Evolutionary conservation across 2,888 invertebrate species (phyloP), one percentile per base, ranked within the genome.

Genomic region (Stenotaenia linearis): DNA sequence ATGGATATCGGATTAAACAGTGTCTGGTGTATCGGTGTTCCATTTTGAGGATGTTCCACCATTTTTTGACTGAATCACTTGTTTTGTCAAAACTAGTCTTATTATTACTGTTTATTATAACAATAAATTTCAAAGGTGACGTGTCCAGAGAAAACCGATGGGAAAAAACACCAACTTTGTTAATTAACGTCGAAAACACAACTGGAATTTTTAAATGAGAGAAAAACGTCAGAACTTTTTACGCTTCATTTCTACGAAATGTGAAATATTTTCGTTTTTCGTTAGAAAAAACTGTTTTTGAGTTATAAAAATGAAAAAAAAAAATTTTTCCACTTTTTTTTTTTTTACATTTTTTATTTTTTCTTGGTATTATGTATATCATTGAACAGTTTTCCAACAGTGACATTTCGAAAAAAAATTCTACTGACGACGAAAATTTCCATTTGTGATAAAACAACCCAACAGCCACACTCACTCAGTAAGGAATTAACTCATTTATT

Each of bases 401-500:
- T 69, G 69, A 69, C 69, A 69, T 69, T 69, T 69, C 15, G 69
- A 69, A 69, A 61, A 56, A 56, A 69, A 69, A 69, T 28, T 69
- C 69, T 28, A 4, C 69, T 69, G 56, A 28, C 28, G 69, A 69
- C 28, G 69, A 69, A 69, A 69, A 69, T 69, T 69, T 69, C 69
- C 69, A 69, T 69, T 69, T 69, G 69, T 69, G 69, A 69, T 69
- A 69, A 69, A 69, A 69, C 69, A 69, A 69, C 69, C 25, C 69
- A 69, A 69, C 69, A 69, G 69, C 69, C 69, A 69, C 69, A 69
- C 28, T 69, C 23, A 69, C 69, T 69, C 69, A 69, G 69, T 69
- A 69, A 69, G 69, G 69, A 69, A 69, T 69, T 69, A 69, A 69
- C 69, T 69, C 69, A 28, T 69, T 69, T 69, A 69, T 69, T 69